Base-by-base conservation (phyloP, 2,888 invertebrate genomes). In the Mythimna pallens region DNA sequence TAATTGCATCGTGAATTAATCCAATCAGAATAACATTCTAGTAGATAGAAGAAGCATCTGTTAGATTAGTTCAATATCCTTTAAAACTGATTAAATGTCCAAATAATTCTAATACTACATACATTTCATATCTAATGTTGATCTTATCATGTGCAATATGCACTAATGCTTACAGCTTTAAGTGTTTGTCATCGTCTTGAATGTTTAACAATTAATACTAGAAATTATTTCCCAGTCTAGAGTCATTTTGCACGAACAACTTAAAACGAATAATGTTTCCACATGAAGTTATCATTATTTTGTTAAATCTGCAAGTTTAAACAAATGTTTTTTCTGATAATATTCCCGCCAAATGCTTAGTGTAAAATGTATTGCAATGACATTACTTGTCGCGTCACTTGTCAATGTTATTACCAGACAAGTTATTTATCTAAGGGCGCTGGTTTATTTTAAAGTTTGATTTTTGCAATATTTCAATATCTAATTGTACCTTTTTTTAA, bases 111-210 rank as follows among this genome's bases (percentile, higher is more conserved):
- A 75, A 78, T 65, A 72, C 34, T 10, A 77, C 54, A 30, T 43
- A 65, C 65, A 71, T 69, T 17, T 59, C 69, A 82, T 82, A 22
- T 65, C 80, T 82, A 80, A 80, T 78, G 14, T 14, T 5, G 59
- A 50, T 6, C 3, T 1, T 22, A 55, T 17, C 61, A 47, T 72
- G 86, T 85, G 87, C 89, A 87, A 82, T 71, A 76, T 78, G 92
- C 92, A 83, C 87, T 92, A 92, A 92, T 86, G 92, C 92, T 92
- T 90, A 70, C 50, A 71, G 91, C 90, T 91, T 90, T 85, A 69
- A 34, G 58, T 87, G 85, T 89, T 66, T 86, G 78, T 89, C 79
- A 83, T 30, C 43, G 64, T 78, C 61, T 20, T 57, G 2, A 57
- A 66, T 34, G 70, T 67, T 9, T 75, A 50, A 55, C 47, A 58